Base-by-base conservation (phyloP, 92 coral and sea anemone genomes). In the Palythoa grandiflora region DNA sequence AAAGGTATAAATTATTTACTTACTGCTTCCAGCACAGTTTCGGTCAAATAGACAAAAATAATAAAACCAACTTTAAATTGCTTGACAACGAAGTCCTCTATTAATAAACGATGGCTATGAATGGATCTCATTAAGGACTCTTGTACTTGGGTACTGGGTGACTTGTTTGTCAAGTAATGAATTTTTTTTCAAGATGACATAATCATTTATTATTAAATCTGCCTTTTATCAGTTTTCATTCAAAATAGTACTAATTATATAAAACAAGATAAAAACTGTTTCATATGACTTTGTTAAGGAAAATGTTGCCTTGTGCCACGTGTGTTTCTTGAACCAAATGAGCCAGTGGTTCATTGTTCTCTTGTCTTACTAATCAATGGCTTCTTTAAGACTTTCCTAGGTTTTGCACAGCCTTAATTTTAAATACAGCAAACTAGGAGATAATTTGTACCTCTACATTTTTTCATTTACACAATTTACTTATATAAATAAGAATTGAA, bases 21-120 rank as follows among this genome's bases (percentile, higher is more conserved):
- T 53, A 77, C 83, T 77, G 83, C 68, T 77, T 77, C 83, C 83
- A 77, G 83, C 83, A 77, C 88, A 84, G 65, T 44, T 71, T 65
- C 71, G 77, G 20, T 63, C 19, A 63, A 63, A 63, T 63, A 7
- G 70, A 21, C 70, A 63, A 63, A 63, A 63, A 63, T 55, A 59
- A 63, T 35, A 63, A 63, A 63, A 63, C 70, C 28, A n/a, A n/a
- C 70, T 17, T 59, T 59, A 59, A 63, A 2, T 44, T 63, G 10
- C 5, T 63, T 17, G 20, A 63, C 28, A 63, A 63, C 28, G 2
- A 55, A 28, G 28, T 28, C 28, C 20, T 63, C 50, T 63, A 8
- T 28, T 28, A 28, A 28, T 28, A 28, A 28, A 63, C 21, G 9
- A 17, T 19, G 2, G n/a, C 70, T 3, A 19, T 17, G 70, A 63